phyloP scores from a whole-genome alignment of 2,113 vertebrate species.

The Mus musculus region DNA sequence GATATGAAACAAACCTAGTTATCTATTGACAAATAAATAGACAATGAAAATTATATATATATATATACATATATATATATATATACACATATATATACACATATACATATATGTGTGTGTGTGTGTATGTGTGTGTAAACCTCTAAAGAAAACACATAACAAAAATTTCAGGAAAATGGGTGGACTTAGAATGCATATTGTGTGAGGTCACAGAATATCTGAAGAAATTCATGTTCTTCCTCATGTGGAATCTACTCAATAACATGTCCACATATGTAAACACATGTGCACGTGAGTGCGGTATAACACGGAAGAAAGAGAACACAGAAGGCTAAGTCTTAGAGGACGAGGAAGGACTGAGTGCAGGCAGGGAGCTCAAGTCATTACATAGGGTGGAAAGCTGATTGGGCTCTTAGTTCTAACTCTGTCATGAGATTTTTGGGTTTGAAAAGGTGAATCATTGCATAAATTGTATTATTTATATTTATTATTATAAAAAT shows the following conservation, averaged over 20 bases:
- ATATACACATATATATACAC: background rate
- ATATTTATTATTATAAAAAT: background rate
- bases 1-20: background rate
- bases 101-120: too few species aligned
- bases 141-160: background rate
- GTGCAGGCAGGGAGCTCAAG: background rate
- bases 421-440: background rate
- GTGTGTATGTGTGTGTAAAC: background rate
- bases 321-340: background rate
- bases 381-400: background rate
- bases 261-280: background rate
- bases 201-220: background rate
- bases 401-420: too few species aligned
- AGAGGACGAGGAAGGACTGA: background rate
- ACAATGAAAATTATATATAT: background rate
- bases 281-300: background rate
- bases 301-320: background rate
- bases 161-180: background rate
- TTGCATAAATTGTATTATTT: background rate
- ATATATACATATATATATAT: background rate
- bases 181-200: background rate
- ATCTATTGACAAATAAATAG: background rate
- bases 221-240: background rate
- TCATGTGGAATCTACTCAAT: background rate
- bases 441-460: background rate